A percentile compares a stretch with the other conserved stretches of the same genome.
Evolutionary conservation across 1,140 invertebrate species (phyloP).

Genomic region (Carposina sasakii): DNA sequence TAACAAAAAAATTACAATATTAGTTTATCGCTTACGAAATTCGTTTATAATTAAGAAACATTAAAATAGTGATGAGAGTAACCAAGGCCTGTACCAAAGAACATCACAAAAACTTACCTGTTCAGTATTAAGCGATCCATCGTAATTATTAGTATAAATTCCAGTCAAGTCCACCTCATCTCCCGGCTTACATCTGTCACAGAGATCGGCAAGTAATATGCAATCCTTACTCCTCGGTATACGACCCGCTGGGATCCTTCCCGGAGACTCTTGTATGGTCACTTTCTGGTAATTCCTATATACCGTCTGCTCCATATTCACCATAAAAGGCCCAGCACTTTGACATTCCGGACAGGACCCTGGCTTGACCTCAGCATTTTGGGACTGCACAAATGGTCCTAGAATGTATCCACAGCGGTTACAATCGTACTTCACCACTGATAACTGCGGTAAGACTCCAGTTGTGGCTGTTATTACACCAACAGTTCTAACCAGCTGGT

Average conservation of each 20-base stretch:
- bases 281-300: conserved; percentile 99
- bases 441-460: conserved; percentile 95
- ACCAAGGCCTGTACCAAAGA: too few species aligned
- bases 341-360: conserved; percentile 99
- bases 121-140: conserved; percentile 97
- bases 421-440: conserved; percentile 98
- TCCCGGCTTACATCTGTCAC: conserved; percentile 97
- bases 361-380: conserved; percentile 95
- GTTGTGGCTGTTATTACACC: conserved; percentile 98
- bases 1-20: too few species aligned
- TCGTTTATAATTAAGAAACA: too few species aligned
- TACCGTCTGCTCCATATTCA: conserved; percentile 96
- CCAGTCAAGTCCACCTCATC: conserved; percentile 97
- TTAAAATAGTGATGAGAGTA: too few species aligned
- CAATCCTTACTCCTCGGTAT: conserved; percentile 99
- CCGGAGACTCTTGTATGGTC: conserved; percentile 97
- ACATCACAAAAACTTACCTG: conserved; percentile 65
- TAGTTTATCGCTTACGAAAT: too few species aligned
- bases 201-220: conserved; percentile 95
- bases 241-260: conserved; percentile 93
- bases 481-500: conserved; percentile 91
- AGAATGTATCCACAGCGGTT: conserved; percentile 95
- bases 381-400: conserved; percentile 96
- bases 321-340: conserved; percentile 95
- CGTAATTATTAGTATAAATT: conserved; percentile 98